Evolutionary conservation across 2,113 vertebrate genomes (phyloP), one percentile per base, ranked within the genome.

Genomic region (Tyto alba): DNA sequence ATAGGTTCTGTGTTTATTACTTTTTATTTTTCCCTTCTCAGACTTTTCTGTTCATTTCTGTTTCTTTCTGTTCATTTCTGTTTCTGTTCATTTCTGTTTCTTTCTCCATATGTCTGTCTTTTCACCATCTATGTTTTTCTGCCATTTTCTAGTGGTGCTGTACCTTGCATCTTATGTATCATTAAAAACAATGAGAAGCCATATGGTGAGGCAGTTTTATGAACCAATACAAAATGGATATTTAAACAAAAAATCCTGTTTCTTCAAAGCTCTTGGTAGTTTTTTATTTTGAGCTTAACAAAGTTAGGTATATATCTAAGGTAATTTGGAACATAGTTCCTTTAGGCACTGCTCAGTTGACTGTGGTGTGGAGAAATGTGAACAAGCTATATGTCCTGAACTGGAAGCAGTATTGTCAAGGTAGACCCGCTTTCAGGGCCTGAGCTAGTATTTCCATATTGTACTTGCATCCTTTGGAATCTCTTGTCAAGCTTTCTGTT

Each of bases 111-210:
- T 23, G 23, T 34, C 8, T 81, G 4, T 79, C 63, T 82, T 89
- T n/a, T 71, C 4, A 59, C 60, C 11, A 66, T 29, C 34, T 79
- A 13, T 34, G 15, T 19, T 52, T 87, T 79, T 55, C 52, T 64
- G 13, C 16, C 25, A 14, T 83, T 91, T 91, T 74, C 64, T 91
- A 36, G 13, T 36, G 7, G 8, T 73, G 22, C 3, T 57, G 6
- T 36, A 21, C 41, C 32, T 77, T 69, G 26, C 25, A 25, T 79
- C 62, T 80, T 63, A 8, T 4, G 21, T 34, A 36, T 59, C 21
- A 92, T 89, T 78, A 76, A 94, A 95, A 94, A 79, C 48, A 83
- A 76, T 12, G 45, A 79, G 25, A 75, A 96, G 55, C 34, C 34
- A 63, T 48, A 32, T 52, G 15, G 27, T 29, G 29, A 78, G 36